These are phyloP conservation scores for Acanthurus tractus DNA, from an alignment of 2,797 vertebrate genomes.

Conservation along the genomic window DNA sequence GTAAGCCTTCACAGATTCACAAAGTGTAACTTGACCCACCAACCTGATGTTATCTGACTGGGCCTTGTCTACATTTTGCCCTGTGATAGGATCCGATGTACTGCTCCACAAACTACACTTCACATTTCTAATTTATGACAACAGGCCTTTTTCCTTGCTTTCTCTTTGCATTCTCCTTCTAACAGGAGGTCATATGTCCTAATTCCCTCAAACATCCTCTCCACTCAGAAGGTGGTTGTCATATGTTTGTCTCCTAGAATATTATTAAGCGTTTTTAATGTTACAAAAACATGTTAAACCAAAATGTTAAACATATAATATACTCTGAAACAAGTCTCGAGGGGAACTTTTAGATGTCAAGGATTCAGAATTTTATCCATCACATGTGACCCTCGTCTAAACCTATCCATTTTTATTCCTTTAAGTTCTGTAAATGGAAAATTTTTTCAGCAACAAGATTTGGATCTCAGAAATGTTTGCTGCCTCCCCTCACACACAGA, in stretches of 20 bases:
- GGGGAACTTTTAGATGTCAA: neutral
- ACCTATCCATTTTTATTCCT: neutral
- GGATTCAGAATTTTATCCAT: neutral
- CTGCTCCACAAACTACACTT: constrained; percentile 63
- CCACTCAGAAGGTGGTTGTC: too few relatives aligned
- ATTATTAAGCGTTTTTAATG: too few relatives aligned
- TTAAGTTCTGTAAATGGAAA: neutral
- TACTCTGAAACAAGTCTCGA: too few relatives aligned
- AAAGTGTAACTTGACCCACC: constrained; percentile 57
- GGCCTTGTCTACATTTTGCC: constrained; percentile 48
- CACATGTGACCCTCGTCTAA: neutral
- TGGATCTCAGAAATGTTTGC: neutral
- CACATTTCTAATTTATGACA: constrained; percentile 68
- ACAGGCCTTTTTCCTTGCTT: constrained; percentile 49
- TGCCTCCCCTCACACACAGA: neutral
- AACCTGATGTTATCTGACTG: constrained; percentile 56
- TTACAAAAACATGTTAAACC: too few relatives aligned
- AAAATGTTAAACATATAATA: too few relatives aligned
- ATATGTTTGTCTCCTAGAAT: too few relatives aligned
- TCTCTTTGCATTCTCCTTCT: constrained; percentile 4
- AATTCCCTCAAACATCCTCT: neutral
- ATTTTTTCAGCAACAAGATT: neutral
- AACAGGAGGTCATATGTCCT: neutral
- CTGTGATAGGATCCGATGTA: constrained; percentile 70
- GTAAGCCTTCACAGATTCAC: constrained; percentile 56